Evolutionary conservation across 2,113 vertebrate species (phyloP).

Genomic region (Podilymbus podiceps): DNA sequence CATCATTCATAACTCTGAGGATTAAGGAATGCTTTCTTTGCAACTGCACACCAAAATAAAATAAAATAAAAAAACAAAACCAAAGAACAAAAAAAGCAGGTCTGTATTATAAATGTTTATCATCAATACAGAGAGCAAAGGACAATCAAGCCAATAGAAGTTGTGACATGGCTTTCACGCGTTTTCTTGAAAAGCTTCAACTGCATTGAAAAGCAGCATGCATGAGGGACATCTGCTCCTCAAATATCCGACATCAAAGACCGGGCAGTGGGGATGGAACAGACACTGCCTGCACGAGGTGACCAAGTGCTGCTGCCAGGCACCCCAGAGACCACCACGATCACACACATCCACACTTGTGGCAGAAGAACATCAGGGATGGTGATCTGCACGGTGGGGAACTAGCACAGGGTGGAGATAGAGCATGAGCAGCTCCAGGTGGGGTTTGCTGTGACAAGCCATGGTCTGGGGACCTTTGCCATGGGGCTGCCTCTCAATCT

Average conservation of each 20-base stretch:
- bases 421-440: background rate
- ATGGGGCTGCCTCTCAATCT: rapidly evolving
- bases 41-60: background rate
- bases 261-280: background rate
- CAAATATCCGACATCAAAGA: background rate
- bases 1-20: background rate
- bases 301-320: background rate
- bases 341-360: rapidly evolving
- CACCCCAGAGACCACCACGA: background rate
- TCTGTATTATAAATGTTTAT: background rate
- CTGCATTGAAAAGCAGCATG: background rate
- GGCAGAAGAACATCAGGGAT: too few relatives aligned
- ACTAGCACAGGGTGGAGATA: background rate
- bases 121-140: background rate
- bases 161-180: background rate
- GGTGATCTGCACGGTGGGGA: background rate
- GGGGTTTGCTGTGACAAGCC: background rate
- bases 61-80: background rate
- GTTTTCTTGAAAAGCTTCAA: background rate
- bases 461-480: too few relatives aligned
- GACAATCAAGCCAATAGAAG: background rate
- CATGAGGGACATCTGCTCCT: rapidly evolving
- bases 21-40: background rate
- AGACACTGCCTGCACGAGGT: background rate
- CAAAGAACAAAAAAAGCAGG: background rate